A percentile compares a stretch with the other conserved stretches of the same genome.
Evolutionary conservation across 2,888 invertebrate species (phyloP).

Genomic region (Campaea margaritaria): DNA sequence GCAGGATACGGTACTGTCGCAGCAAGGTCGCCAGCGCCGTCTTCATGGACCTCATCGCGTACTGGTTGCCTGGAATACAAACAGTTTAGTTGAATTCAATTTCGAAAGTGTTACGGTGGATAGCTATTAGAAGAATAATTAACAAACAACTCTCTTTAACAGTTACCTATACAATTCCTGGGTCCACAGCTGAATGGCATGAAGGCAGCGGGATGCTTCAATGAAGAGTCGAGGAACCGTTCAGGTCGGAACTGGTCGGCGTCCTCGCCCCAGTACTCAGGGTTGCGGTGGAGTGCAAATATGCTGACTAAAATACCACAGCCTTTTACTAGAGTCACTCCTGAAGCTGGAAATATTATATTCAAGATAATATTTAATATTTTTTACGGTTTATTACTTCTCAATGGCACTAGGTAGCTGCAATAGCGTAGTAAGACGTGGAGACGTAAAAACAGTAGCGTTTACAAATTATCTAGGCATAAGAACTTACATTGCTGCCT

Average conservation of each 20-base stretch:
- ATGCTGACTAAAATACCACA: constrained; percentile 46
- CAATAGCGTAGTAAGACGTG: no score
- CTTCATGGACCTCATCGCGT: constrained; percentile 74
- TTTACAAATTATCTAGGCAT: no score
- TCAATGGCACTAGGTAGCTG: no score
- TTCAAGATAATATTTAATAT: no score
- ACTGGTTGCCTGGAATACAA: constrained; percentile 58
- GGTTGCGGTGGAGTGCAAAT: constrained; percentile 72
- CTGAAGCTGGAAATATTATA: constrained; percentile 42
- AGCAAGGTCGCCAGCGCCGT: constrained; percentile 61
- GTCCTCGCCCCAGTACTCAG: constrained; percentile 58
- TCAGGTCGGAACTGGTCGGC: constrained; percentile 56
- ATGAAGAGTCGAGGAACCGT: constrained; percentile 48
- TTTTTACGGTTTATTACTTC: no score
- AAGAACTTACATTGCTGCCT: no score
- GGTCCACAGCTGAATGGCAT: constrained; percentile 57
- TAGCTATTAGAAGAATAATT: no score
- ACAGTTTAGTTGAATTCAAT: background rate
- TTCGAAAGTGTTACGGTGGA: no score
- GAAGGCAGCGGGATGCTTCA: constrained; percentile 50
- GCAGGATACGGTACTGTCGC: constrained; percentile 55
- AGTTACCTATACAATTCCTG: constrained; percentile 55
- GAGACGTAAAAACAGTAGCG: no score
- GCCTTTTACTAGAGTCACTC: constrained; percentile 42
- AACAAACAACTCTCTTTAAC: no score